Base-by-base conservation (phyloP, 2,888 invertebrate species). In the Eumerus sabulonum region DNA sequence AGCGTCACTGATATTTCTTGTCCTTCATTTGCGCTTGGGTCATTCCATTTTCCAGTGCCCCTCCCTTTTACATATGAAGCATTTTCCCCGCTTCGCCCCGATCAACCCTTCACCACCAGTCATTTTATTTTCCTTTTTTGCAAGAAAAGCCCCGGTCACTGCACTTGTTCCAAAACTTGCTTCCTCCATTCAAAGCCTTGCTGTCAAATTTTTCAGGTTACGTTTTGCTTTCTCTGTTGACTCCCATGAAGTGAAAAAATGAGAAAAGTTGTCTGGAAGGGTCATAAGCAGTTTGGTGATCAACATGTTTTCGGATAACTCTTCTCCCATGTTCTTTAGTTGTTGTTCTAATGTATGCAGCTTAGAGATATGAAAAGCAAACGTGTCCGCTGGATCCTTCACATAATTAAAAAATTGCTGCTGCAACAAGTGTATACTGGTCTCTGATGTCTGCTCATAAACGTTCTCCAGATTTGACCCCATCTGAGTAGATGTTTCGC, bases 391-490 rank as follows among this genome's bases (percentile, higher is more conserved):
- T 11, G 42, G 14, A 11, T 57, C 44, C 14, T 57, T 57, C 14
- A 18, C 18, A 14, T 40, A 56, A 40, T 18, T 48, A 18, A 83
- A 77, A 83, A 83, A 27, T 27, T 84, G 60, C 48, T 86, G 85
- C 42, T 86, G 87, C 1, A 86, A 44, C 13, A 86, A 82, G 82
- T 86, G 85, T 4, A 86, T 76, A 27, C 77, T 85, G 0, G 85
- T 85, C 27, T 27, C 27, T 27, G 85, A 82, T 60, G 84, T 86
- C 60, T 86, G 85, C 56, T 87, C 86, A 64, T 85, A 87, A 0
- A 87, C 70, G 35, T 57, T 79, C 36, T 82, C 63, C 27, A 82
- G 44, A 36, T 70, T 67, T 7, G 36, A 17, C 67, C 68, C 82
- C 82, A 83, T 82, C 19, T 60, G 81, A 14, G 56, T 45, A 0